A percentile compares a stretch with the other conserved stretches of the same genome.
phyloP scores from a whole-genome alignment of 2,797 vertebrate species.

The Tenualosa ilisha region DNA sequence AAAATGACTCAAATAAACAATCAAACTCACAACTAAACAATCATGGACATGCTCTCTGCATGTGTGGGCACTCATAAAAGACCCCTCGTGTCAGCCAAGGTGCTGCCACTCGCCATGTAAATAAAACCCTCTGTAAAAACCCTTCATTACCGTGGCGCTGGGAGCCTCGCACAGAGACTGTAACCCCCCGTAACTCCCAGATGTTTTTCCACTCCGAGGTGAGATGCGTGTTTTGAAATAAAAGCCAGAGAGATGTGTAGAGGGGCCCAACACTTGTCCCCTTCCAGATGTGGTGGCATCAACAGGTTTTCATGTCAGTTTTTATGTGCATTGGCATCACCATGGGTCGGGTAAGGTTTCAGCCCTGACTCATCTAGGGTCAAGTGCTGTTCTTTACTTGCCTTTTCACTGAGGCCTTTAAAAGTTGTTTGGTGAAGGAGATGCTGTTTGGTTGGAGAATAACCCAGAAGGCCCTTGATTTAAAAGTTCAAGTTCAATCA shows the following conservation, averaged over 20 bases:
- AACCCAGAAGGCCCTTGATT: not conserved
- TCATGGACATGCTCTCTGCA: conserved; percentile 28
- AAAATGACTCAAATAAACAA: conserved; percentile 40
- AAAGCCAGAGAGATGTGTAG: not conserved
- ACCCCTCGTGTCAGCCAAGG: conserved; percentile 51
- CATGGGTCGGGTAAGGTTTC: conserved; percentile 54
- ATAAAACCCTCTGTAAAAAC: conserved; percentile 60
- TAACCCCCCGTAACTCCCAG: conserved; percentile 44
- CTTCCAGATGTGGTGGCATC: conserved; percentile 45
- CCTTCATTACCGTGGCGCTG: conserved; percentile 39
- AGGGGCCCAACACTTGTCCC: conserved; percentile 46
- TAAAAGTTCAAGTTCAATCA: not conserved
- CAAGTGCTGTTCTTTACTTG: conserved; percentile 48
- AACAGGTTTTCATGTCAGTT: conserved; percentile 56
- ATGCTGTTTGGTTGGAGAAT: not conserved
- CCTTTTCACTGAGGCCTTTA: conserved; percentile 38
- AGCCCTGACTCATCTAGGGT: conserved; percentile 41
- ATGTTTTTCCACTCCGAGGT: conserved; percentile 61
- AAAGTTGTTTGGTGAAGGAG: conserved; percentile 30
- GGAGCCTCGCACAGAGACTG: conserved; percentile 41
- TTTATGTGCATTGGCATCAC: conserved; percentile 46
- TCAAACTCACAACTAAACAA: conserved; percentile 31
- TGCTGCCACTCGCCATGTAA: conserved; percentile 55
- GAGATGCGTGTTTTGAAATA: conserved; percentile 33
- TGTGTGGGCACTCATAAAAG: conserved; percentile 69